A percentile compares a stretch with the other conserved stretches of the same genome.
phyloP scores from a whole-genome alignment of 2,888 invertebrate genomes.

The Alviniconcha strummeri region DNA sequence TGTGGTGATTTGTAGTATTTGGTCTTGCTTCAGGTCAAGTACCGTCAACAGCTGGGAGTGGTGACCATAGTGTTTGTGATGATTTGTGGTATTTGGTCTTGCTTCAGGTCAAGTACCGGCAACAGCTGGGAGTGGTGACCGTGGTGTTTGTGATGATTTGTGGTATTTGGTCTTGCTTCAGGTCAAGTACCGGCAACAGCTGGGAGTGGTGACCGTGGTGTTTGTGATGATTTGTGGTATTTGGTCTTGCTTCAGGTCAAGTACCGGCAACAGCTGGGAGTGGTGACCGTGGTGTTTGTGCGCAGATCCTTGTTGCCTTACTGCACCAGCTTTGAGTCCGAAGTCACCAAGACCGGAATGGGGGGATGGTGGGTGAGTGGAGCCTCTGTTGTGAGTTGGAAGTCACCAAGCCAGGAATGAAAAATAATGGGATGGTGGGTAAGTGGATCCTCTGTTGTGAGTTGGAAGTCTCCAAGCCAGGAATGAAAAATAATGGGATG shows the following conservation, averaged over 20 bases:
- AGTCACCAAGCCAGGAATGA: background rate
- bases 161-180: conserved; percentile 40
- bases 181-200: conserved; percentile 86
- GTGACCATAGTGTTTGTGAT: conserved; percentile 78
- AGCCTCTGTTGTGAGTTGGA: too few species aligned
- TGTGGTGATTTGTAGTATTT: background rate
- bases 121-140: background rate
- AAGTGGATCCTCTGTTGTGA: background rate
- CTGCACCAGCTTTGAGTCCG: conserved; percentile 88
- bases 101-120: background rate
- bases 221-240: conserved; percentile 66
- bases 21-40: conserved; percentile 78
- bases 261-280: conserved; percentile 88
- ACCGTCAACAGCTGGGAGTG: conserved; percentile 88
- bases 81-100: background rate
- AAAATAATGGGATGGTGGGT: background rate
- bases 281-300: conserved; percentile 86
- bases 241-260: conserved; percentile 77
- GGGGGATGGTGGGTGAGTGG: conserved; percentile 91
- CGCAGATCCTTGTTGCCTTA: conserved; percentile 87
- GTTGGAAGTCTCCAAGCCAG: background rate
- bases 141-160: background rate
- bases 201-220: conserved; percentile 87
- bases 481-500: background rate
- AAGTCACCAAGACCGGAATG: conserved; percentile 91